phyloP scores from a whole-genome alignment of 2,888 invertebrate genomes.

The Ctena decussata region DNA sequence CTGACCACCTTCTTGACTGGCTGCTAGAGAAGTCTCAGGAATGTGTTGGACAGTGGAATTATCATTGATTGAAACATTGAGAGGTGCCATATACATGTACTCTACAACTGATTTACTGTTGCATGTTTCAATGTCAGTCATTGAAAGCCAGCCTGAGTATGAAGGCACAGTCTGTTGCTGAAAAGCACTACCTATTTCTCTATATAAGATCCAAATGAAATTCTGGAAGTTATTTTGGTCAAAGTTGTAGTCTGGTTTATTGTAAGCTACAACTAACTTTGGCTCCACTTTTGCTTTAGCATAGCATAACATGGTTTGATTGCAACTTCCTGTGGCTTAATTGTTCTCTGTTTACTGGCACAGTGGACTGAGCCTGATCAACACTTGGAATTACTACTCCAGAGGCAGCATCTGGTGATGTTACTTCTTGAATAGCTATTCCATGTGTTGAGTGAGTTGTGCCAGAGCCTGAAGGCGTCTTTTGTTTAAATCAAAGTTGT shows the following conservation, averaged over 20 bases:
- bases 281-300: conserved; percentile 29
- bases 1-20: conserved; percentile 39
- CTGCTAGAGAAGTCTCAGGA: conserved; percentile 31
- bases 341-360: background rate
- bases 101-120: background rate
- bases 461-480: conserved; percentile 19
- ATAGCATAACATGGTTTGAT: conserved; percentile 39
- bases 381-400: background rate
- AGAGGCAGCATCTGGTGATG: conserved; percentile 1
- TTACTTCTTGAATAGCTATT: conserved; percentile 29
- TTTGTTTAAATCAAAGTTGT: conserved; percentile 25
- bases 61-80: conserved; percentile 8
- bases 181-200: background rate
- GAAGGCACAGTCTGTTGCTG: conserved; percentile 8
- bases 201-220: background rate
- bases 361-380: background rate
- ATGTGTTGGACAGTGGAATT: conserved; percentile 45
- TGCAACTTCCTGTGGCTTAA: background rate
- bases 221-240: background rate
- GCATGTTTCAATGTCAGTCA: background rate
- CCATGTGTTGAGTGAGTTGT: conserved; percentile 40
- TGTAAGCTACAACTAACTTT: background rate
- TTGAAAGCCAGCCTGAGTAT: conserved; percentile 34
- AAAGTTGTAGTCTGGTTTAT: background rate
- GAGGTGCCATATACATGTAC: conserved; percentile 39